Base-by-base conservation (phyloP, 1,140 invertebrate genomes). In the Solen grandis region DNA sequence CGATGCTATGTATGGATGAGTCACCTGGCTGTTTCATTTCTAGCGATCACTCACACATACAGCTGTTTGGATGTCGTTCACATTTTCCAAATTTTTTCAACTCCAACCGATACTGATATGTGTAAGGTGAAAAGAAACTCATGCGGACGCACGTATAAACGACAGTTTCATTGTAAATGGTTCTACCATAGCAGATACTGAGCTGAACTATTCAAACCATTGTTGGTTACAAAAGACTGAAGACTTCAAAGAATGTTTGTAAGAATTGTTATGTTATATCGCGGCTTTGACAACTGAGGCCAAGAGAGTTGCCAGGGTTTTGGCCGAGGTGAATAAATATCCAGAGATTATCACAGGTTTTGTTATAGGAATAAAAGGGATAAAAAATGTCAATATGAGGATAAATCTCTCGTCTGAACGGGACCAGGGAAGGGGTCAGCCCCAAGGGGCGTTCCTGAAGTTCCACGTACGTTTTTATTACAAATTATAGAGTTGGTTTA, bases 331-430 rank as follows among this genome's bases (percentile, higher is more conserved):
- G 41, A 55, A 54, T 55, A n/a, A 38, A 52, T 55, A 55, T 55
- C 5, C 33, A 10, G 16, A 33, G 68, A 70, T 70, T 70, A 70
- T 70, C 57, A 70, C 50, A 36, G 68, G 68, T 70, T 70, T 70
- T 70, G 68, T 70, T 22, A 13, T 10, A 31, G 3, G 27, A 54
- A 70, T 70, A 70, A 70, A 70, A 63, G 29, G 50, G 68, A 54
- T 55, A 55, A 70, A 70, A 57, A 33, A 14, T 5, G 5, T 70
- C 50, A 70, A 70, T 70, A 70, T 35, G 57, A 70, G 29, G 46
- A 70, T 70, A 70, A 70, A 55, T 57, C 50, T 55, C n/a, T 29
- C 55, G 57, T 52, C 38, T 54, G 68, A 35, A 70, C 27, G 31
- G 52, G 68, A 54, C 36, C 50, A 70, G 46, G 38, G 68, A 10